Percentiles rank a stretch among this genome's conserved stretches.
Conservation (phyloP, 2,113 vertebrate genomes). For the Leuciscus idus region DNA sequence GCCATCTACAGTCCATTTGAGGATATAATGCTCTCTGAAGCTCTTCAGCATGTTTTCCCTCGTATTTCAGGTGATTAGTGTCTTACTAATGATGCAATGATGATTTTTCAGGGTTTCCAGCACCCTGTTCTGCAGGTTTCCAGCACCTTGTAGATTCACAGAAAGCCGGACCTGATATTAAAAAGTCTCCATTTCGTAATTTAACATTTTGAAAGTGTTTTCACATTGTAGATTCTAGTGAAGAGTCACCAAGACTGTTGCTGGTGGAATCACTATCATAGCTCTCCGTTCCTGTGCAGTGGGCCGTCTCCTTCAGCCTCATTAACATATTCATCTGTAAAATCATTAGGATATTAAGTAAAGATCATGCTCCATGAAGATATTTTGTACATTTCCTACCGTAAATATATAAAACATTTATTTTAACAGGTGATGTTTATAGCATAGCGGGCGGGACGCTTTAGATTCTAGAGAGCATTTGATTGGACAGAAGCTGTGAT, state of each 20-base stretch:
- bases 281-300: constrained; percentile 86
- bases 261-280: constrained; percentile 89
- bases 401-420: too few species aligned
- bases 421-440: too few species aligned
- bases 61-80: background rate
- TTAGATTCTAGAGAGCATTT: too few species aligned
- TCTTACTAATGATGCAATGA: background rate
- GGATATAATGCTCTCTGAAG: background rate
- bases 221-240: constrained; percentile 84
- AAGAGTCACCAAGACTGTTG: constrained; percentile 83
- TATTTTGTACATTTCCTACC: too few species aligned
- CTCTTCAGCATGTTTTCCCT: background rate
- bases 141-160: constrained; percentile 44
- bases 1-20: constrained; percentile 45
- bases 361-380: too few species aligned
- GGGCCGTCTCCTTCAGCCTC: constrained; percentile 87
- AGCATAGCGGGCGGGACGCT: too few species aligned
- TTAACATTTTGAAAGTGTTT: background rate
- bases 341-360: too few species aligned
- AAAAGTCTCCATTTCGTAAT: background rate
- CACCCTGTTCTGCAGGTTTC: constrained; percentile 46
- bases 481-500: too few species aligned
- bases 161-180: background rate
- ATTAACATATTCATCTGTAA: constrained; percentile 89
- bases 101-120: constrained; percentile 24